phyloP scores from a whole-genome alignment of 1,140 invertebrate genomes.

The Ceratitis capitata region DNA sequence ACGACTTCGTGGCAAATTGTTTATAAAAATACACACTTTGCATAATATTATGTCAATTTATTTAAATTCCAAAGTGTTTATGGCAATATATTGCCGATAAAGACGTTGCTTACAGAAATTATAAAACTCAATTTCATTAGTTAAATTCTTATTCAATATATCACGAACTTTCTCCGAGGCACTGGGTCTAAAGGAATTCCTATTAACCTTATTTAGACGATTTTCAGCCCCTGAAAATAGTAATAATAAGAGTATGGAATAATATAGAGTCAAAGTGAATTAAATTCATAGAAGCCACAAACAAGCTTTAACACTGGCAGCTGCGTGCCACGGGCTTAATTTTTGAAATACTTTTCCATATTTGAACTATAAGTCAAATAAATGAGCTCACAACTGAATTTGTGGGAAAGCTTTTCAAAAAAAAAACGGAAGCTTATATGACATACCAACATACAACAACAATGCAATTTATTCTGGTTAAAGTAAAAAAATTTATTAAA shows the following conservation, averaged over 20 bases:
- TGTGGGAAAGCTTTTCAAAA: too few relatives aligned
- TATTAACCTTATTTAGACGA: slow-evolving; percentile 79
- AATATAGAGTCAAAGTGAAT: neutral
- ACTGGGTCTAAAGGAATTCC: slow-evolving; percentile 77
- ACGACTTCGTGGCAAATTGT: too few relatives aligned
- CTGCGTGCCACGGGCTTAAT: too few relatives aligned
- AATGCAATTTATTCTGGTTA: too few relatives aligned
- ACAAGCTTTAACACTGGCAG: neutral
- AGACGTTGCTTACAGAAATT: slow-evolving; percentile 87
- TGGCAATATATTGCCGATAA: slow-evolving; percentile 79
- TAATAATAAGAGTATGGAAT: slow-evolving; percentile 20
- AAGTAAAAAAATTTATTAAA: too few relatives aligned
- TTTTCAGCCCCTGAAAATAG: slow-evolving; percentile 74
- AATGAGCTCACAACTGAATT: too few relatives aligned
- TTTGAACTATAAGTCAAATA: too few relatives aligned
- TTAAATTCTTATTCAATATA: slow-evolving; percentile 83
- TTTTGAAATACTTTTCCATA: too few relatives aligned
- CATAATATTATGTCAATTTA: too few relatives aligned
- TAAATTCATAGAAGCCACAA: neutral
- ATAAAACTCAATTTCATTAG: slow-evolving; percentile 90
- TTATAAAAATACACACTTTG: too few relatives aligned
- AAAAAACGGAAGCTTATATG: too few relatives aligned
- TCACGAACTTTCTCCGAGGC: slow-evolving; percentile 83
- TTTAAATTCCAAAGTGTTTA: slow-evolving; percentile 55
- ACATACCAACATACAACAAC: too few relatives aligned